Evolutionary conservation across 2,113 vertebrate species (phyloP).

Genomic region (Lepus americanus): DNA sequence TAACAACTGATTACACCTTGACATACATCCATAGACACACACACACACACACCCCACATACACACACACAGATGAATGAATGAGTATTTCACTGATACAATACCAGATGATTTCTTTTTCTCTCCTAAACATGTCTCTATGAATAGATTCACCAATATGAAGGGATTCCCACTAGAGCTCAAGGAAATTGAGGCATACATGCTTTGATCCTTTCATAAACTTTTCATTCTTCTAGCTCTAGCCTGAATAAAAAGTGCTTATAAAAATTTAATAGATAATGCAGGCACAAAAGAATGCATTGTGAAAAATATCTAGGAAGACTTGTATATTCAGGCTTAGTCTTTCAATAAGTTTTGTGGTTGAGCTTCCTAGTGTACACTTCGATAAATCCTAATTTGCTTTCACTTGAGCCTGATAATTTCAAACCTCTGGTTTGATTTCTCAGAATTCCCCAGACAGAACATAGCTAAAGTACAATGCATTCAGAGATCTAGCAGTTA

Average conservation of each 20-base stretch:
- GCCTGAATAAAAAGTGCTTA: slow-evolving; percentile 60
- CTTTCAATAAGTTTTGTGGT: background rate
- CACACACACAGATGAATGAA: background rate
- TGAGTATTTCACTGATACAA: background rate
- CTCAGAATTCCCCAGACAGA: background rate
- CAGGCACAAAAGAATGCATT: background rate
- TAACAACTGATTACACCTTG: background rate
- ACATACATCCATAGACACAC: background rate
- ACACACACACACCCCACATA: background rate
- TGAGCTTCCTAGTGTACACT: slow-evolving; percentile 46
- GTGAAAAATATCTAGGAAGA: background rate
- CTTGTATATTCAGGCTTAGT: background rate
- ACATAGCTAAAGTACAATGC: background rate
- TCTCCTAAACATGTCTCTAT: slow-evolving; percentile 57
- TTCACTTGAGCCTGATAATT: background rate
- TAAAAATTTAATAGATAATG: slow-evolving; percentile 37
- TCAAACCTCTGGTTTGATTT: slow-evolving; percentile 9
- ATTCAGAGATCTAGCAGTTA: background rate
- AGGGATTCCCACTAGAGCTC: slow-evolving; percentile 51
- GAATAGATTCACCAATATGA: slow-evolving; percentile 56
- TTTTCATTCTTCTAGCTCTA: slow-evolving; percentile 67
- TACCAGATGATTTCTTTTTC: slow-evolving; percentile 42
- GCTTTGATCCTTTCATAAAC: slow-evolving; percentile 64
- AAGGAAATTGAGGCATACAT: slow-evolving; percentile 76
- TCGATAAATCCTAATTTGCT: slow-evolving; percentile 37